phyloP scores from a whole-genome alignment of 1,140 invertebrate species.

The Vanessa tameamea region DNA sequence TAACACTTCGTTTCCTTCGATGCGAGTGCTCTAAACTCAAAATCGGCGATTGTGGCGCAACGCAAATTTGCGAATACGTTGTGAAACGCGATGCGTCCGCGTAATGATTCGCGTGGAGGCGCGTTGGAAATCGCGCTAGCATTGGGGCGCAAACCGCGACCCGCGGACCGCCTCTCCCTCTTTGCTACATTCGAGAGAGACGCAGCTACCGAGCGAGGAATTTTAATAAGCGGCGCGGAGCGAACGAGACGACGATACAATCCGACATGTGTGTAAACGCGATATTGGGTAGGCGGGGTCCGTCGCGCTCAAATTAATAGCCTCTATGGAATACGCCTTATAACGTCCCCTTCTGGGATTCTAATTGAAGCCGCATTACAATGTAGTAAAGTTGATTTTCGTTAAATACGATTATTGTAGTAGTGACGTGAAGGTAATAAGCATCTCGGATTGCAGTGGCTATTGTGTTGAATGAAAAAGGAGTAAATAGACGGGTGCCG shows the following conservation, averaged over 20 bases:
- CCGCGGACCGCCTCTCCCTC: conserved; percentile 66
- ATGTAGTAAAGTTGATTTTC: conserved; percentile 40
- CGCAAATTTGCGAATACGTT: conserved; percentile 51
- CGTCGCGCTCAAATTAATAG: conserved; percentile 79
- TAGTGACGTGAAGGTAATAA: conserved; percentile 54
- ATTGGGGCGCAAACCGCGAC: conserved; percentile 66
- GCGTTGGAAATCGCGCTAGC: conserved; percentile 71
- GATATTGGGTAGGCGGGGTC: conserved; percentile 73
- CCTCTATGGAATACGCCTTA: conserved; percentile 71
- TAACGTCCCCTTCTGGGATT: conserved; percentile 33
- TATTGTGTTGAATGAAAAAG: conserved; percentile 81
- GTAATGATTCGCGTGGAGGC: conserved; percentile 74
- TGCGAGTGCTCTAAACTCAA: conserved; percentile 27
- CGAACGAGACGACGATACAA: conserved; percentile 70
- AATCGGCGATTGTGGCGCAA: conserved; percentile 29
- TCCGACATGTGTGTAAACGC: conserved; percentile 72
- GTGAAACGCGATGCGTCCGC: conserved; percentile 56
- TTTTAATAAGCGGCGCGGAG: conserved; percentile 78
- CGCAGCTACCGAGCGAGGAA: conserved; percentile 73
- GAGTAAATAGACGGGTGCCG: conserved; percentile 77
- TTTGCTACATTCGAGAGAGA: conserved; percentile 59
- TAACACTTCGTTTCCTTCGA: conserved; percentile 28
- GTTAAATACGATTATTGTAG: conserved; percentile 17
- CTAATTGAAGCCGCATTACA: conserved; percentile 35
- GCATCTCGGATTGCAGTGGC: conserved; percentile 68